Evolutionary conservation across 1,140 invertebrate genomes (phyloP).

Genomic region (Plodia interpunctella): DNA sequence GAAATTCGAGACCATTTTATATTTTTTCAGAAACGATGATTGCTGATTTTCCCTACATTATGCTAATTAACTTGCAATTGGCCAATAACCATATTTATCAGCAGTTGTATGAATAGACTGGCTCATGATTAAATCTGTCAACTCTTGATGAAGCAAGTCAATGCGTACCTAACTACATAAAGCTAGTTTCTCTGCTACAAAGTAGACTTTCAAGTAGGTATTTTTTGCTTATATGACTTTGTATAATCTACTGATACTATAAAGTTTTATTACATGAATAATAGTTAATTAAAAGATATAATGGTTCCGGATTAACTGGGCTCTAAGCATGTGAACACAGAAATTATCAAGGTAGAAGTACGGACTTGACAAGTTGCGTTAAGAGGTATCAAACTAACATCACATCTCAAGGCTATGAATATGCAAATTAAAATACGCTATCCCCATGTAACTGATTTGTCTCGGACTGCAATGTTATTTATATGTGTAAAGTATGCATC

Average conservation of each 20-base stretch:
- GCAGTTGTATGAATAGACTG: background rate
- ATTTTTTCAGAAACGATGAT: conserved; percentile 5
- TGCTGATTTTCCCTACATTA: conserved; percentile 8
- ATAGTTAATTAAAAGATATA: too few relatives aligned
- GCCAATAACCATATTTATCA: background rate
- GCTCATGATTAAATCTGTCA: background rate
- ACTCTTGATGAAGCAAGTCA: background rate
- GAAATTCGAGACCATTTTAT: conserved; percentile 18
- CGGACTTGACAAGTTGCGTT: background rate
- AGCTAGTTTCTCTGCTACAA: background rate
- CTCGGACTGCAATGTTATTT: conserved; percentile 1
- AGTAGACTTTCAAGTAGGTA: background rate
- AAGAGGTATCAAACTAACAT: background rate
- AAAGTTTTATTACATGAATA: too few relatives aligned
- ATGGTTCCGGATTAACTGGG: too few relatives aligned
- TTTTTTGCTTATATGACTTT: background rate
- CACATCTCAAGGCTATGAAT: background rate
- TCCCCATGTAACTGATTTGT: background rate
- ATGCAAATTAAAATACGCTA: conserved; percentile 3
- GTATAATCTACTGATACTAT: background rate
- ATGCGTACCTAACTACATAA: background rate
- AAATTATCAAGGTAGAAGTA: background rate
- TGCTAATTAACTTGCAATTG: conserved; percentile 1
- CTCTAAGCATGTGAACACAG: too few relatives aligned
- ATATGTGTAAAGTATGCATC: background rate